These are phyloP conservation scores for Drosophila fuyamai DNA, from an alignment of 1,140 invertebrate genomes.

Conservation along the genomic window DNA sequence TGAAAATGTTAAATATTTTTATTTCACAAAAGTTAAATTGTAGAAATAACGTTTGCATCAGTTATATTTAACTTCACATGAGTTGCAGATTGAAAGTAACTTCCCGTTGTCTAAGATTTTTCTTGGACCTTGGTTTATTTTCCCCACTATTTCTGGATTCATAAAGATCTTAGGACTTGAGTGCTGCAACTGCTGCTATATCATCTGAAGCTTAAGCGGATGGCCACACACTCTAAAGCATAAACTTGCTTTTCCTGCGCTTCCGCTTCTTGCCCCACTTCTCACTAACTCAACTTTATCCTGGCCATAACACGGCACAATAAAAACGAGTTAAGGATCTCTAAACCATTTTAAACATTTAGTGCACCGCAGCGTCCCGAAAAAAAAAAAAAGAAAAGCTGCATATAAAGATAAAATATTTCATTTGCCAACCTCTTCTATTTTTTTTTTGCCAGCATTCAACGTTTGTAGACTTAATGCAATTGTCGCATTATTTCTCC, in stretches of 20 bases:
- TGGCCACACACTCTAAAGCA: constrained; percentile 10
- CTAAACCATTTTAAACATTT: constrained; percentile 62
- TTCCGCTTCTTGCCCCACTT: constrained; percentile 1
- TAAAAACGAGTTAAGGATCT: constrained; percentile 60
- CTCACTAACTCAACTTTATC: constrained; percentile 30
- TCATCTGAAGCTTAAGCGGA: constrained; percentile 39
- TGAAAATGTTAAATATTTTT: too few species aligned
- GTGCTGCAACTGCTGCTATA: constrained; percentile 18
- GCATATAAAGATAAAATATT: constrained; percentile 63
- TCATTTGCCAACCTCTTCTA: constrained; percentile 27
- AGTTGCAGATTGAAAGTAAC: neutral
- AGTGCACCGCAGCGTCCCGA: constrained; percentile 43
- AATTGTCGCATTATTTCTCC: constrained; percentile 63
- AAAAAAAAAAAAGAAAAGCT: constrained; percentile 14
- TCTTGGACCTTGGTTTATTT: neutral
- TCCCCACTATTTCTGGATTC: neutral
- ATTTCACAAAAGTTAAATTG: too few species aligned
- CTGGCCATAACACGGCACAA: constrained; percentile 36
- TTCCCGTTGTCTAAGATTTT: constrained; percentile 1
- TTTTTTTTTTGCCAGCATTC: constrained; percentile 13
- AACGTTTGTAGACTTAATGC: constrained; percentile 52
- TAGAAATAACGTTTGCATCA: too few species aligned
- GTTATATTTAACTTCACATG: too few species aligned
- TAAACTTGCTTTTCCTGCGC: constrained; percentile 3
- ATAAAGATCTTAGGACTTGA: constrained; percentile 26